Percentiles rank a stretch among this genome's conserved stretches.
These are phyloP conservation scores for Myrmecobius fasciatus DNA, from an alignment of 2,113 vertebrate species.

Conservation along the genomic window DNA sequence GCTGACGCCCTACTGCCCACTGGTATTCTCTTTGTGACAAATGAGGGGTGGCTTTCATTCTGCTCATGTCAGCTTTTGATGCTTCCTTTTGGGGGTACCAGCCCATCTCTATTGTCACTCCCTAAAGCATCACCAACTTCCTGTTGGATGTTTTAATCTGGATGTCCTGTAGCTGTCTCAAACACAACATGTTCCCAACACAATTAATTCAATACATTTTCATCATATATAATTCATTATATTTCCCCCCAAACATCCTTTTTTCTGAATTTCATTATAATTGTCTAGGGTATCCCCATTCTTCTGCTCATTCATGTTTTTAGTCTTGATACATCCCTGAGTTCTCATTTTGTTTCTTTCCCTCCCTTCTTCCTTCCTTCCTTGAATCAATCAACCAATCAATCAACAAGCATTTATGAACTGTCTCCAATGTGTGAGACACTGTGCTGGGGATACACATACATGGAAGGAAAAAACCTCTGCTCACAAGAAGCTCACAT, in stretches of 20 bases:
- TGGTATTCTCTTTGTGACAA: background rate
- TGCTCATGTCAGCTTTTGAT: background rate
- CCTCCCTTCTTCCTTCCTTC: background rate
- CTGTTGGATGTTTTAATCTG: background rate
- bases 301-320: background rate
- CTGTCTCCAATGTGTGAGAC: background rate
- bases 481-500: background rate
- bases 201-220: background rate
- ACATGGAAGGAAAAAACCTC: background rate
- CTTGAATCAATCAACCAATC: background rate
- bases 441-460: background rate
- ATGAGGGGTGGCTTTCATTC: background rate
- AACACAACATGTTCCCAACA: background rate
- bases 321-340: background rate
- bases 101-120: background rate
- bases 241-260: background rate
- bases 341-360: background rate
- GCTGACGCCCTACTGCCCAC: background rate
- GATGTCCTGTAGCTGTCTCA: background rate
- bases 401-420: background rate
- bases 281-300: background rate
- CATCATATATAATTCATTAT: background rate
- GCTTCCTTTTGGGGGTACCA: background rate
- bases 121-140: background rate
- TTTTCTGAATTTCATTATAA: background rate